Evolutionary conservation across 2,797 vertebrate genomes (phyloP).

Genomic region (Diplodus puntazzo): DNA sequence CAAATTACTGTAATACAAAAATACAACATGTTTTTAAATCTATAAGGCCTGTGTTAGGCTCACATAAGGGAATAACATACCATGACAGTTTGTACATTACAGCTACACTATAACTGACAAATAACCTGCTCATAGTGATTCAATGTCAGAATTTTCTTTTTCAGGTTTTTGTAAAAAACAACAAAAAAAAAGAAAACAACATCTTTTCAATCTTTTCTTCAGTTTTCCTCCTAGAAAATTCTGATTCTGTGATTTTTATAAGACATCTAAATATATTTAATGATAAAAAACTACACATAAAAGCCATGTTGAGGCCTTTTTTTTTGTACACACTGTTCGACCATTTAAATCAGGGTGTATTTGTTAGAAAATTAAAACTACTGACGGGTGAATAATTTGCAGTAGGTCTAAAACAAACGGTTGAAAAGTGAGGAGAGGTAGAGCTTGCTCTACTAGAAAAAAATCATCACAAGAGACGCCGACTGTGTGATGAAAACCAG

Average conservation of each 20-base stretch:
- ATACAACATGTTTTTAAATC: conserved; percentile 90
- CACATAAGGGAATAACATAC: conserved; percentile 83
- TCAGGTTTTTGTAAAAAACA: conserved; percentile 63
- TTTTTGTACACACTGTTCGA: conserved; percentile 78
- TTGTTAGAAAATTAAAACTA: conserved; percentile 77
- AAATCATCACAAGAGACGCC: conserved; percentile 63
- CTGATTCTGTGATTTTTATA: conserved; percentile 72
- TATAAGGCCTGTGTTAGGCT: conserved; percentile 87
- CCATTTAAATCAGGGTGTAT: conserved; percentile 68
- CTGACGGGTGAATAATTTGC: conserved; percentile 74
- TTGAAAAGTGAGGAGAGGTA: conserved; percentile 87
- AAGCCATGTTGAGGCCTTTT: conserved; percentile 72
- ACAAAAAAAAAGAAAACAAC: conserved; percentile 1
- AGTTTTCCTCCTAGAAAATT: conserved; percentile 77
- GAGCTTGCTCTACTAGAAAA: conserved; percentile 82
- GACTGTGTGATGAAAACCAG: conserved; percentile 74
- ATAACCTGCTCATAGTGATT: conserved; percentile 80
- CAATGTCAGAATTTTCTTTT: conserved; percentile 78
- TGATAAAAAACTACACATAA: conserved; percentile 74
- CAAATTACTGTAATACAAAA: conserved; percentile 94
- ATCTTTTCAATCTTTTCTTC: conserved; percentile 58
- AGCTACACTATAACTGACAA: conserved; percentile 81
- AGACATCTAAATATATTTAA: conserved; percentile 78
- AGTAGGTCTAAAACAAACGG: conserved; percentile 78
- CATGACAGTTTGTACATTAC: conserved; percentile 83